Percentiles rank a stretch among this genome's conserved stretches.
Evolutionary conservation across 2,888 invertebrate genomes (phyloP).

Genomic region (Pemphredon lugubris): DNA sequence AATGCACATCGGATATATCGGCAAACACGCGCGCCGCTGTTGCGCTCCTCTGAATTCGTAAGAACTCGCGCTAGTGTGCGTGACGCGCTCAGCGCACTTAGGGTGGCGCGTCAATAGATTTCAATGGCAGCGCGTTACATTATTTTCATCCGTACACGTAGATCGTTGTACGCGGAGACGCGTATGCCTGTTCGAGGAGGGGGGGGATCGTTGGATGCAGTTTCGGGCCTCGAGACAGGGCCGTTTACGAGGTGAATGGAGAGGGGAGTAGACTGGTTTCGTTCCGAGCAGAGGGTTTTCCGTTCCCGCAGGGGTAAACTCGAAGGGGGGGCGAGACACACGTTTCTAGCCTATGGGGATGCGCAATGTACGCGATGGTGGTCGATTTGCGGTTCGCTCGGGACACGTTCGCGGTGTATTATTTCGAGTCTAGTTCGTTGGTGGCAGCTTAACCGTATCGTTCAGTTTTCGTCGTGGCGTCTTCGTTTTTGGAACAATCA

Average conservation of each 20-base stretch:
- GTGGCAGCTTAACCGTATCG: not conserved
- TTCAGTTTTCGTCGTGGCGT: not conserved
- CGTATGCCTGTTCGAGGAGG: conserved; percentile 26
- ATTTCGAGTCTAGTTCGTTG: not conserved
- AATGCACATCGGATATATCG: too few relatives aligned
- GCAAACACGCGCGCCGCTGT: too few relatives aligned
- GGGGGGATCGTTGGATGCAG: conserved; percentile 55
- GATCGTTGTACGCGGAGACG: not conserved
- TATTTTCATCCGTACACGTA: conserved; percentile 66
- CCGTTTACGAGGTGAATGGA: not conserved
- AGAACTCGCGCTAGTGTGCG: conserved; percentile 40
- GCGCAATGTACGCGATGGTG: conserved; percentile 66
- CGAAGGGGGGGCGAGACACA: conserved; percentile 25
- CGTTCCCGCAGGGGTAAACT: conserved; percentile 37
- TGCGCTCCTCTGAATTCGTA: conserved; percentile 13
- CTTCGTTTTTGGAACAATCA: too few relatives aligned
- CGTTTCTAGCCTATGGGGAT: conserved; percentile 62
- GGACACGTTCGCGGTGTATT: conserved; percentile 18
- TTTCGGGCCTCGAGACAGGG: conserved; percentile 17
- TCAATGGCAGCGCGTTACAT: conserved; percentile 71
- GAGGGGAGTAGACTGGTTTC: conserved; percentile 60
- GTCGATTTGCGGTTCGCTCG: conserved; percentile 67
- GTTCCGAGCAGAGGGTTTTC: conserved; percentile 46
- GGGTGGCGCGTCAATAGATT: conserved; percentile 73
- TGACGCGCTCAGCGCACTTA: conserved; percentile 53